Base-by-base conservation (phyloP, 2,113 vertebrate genomes). In the Callipepla squamata region DNA sequence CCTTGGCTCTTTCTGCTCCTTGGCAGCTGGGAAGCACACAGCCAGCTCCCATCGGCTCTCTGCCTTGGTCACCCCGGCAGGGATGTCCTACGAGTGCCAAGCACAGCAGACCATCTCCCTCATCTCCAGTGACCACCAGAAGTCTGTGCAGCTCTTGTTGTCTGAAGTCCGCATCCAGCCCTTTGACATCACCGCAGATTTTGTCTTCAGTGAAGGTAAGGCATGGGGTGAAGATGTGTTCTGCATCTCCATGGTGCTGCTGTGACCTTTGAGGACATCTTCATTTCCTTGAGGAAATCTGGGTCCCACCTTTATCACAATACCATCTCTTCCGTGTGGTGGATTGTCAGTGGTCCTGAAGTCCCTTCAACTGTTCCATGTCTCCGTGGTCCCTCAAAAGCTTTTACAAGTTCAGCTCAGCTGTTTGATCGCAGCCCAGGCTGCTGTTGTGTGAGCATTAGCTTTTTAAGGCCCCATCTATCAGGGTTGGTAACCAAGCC, bases 171-270 rank as follows among this genome's bases (percentile, higher is more conserved):
- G 98, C 93, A 97, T 99, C 72, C 99, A 99, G 96, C 99, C 99
- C 75, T 99, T 99, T n/a, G 99, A 99, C 95, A 99, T 99, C 94
- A 57, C 98, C 3, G 98, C 98, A 0, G 99, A 99, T 97, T 99
- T 99, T 93, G 98, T 99, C 92, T 99, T 99, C 97, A 98, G 99
- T 87, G 98, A 99, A 98, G 98, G 99, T 99, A 98, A 95, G 67
- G 55, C 9, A 78, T 34, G 5, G 79, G 48, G 32, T 0, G 3
- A 7, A 20, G 85, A 47, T 65, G 2, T 0, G 3, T 40, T 23
- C 32, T 22, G 57, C 4, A 2, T 20, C 20, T n/a, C 14, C 1
- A 4, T 66, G 20, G 2, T 1, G 2, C 40, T 25, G 45, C 26
- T 1, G 0, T 0, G 6, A 23, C 61, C 58, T 66, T 69, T 30